Percentiles rank a stretch among this genome's conserved stretches.
These are phyloP conservation scores for Drosophila nannoptera DNA, from an alignment of 1,140 invertebrate species.

Conservation along the genomic window DNA sequence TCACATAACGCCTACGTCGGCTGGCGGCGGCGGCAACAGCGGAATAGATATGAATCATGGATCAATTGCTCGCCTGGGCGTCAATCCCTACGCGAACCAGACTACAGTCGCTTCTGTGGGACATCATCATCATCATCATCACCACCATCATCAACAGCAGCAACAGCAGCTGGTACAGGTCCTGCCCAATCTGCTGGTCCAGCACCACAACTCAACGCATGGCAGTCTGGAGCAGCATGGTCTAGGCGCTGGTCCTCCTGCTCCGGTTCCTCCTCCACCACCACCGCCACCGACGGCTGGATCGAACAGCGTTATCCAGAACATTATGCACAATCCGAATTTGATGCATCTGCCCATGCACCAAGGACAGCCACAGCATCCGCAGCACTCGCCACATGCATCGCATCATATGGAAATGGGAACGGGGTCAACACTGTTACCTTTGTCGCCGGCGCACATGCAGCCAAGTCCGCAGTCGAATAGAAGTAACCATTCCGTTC, in stretches of 20 bases:
- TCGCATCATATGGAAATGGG: slow-evolving; percentile 45
- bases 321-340: slow-evolving; percentile 71
- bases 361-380: slow-evolving; percentile 52
- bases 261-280: slow-evolving; percentile 12
- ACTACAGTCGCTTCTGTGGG: slow-evolving; percentile 26
- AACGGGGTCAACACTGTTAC: slow-evolving; percentile 33
- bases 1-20: slow-evolving; percentile 28
- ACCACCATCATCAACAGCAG: slow-evolving; percentile 39
- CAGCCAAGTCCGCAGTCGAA: slow-evolving; percentile 69
- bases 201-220: slow-evolving; percentile 56
- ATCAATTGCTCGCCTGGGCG: slow-evolving; percentile 5
- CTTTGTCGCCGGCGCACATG: slow-evolving; percentile 56
- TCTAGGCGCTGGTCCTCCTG: slow-evolving; percentile 22
- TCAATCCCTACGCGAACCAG: slow-evolving; percentile 53
- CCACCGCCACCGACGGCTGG: slow-evolving; percentile 2
- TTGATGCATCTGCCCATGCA: slow-evolving; percentile 68
- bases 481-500: slow-evolving; percentile 62
- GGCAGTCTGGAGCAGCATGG: slow-evolving; percentile 54
- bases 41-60: slow-evolving; percentile 52
- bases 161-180: slow-evolving; percentile 58
- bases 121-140: slow-evolving; percentile 1
- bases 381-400: slow-evolving; percentile 38
- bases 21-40: background rate
- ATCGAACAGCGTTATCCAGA: slow-evolving; percentile 55
- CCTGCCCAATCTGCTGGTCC: slow-evolving; percentile 66